phyloP scores from a whole-genome alignment of 2,113 vertebrate species.

The Lampris incognitus region DNA sequence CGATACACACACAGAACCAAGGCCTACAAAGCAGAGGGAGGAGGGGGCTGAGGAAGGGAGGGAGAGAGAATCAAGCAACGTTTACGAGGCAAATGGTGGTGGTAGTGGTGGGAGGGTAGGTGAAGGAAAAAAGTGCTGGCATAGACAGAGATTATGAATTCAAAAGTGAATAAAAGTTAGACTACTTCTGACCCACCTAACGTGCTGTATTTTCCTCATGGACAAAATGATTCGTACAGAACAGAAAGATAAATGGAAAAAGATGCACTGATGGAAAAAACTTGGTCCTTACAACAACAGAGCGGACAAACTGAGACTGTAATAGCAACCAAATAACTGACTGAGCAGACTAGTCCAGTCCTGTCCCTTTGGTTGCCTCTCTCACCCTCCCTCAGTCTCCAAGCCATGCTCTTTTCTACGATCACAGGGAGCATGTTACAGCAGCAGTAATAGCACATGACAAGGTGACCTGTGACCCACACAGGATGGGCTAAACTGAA shows the following conservation, averaged over 20 bases:
- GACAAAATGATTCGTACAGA: neutral
- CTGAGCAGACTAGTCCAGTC: constrained; percentile 69
- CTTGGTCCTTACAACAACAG: constrained; percentile 51
- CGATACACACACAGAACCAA: constrained; percentile 38
- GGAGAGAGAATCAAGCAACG: neutral
- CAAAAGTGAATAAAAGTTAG: neutral
- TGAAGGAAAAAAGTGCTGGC: constrained; percentile 18
- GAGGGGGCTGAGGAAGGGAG: neutral
- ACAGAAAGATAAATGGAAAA: constrained; percentile 29
- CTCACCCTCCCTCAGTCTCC: constrained; percentile 56
- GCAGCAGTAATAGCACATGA: constrained; percentile 77
- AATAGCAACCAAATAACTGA: constrained; percentile 67
- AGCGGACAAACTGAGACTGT: constrained; percentile 58
- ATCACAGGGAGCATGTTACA: constrained; percentile 73
- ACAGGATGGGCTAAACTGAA: constrained; percentile 76
- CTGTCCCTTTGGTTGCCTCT: constrained; percentile 42
- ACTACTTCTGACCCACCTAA: constrained; percentile 6
- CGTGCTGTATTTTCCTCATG: constrained; percentile 7
- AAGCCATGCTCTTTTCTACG: constrained; percentile 58
- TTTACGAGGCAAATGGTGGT: neutral
- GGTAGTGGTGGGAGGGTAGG: neutral
- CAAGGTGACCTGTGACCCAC: constrained; percentile 81
- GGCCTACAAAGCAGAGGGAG: constrained; percentile 6
- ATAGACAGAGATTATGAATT: neutral
- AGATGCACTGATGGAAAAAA: constrained; percentile 45